Evolutionary conservation across 2,888 invertebrate genomes (phyloP).

Genomic region (Acronicta leporina): DNA sequence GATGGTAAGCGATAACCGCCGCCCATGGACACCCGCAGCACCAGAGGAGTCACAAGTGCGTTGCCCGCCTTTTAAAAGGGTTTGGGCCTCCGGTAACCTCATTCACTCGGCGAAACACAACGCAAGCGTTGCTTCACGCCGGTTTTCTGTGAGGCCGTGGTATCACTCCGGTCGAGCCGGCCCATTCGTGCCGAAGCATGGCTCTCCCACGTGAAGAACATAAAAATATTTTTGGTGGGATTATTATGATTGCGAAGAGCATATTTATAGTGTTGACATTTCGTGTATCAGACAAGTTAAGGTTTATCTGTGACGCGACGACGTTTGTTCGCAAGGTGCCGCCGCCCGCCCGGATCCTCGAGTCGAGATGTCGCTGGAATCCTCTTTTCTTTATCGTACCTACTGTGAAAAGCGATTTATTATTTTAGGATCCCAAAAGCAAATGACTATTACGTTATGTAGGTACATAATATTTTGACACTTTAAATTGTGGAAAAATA

Average conservation of each 20-base stretch:
- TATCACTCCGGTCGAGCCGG: no score
- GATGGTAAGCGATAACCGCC: no score
- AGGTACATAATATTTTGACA: constrained; percentile 42
- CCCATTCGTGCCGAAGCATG: no score
- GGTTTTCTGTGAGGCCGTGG: no score
- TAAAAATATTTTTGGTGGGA: no score
- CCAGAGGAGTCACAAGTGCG: no score
- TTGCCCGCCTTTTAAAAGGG: no score
- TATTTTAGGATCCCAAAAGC: constrained; percentile 47
- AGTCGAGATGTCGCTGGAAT: constrained; percentile 33
- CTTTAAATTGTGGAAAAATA: not conserved
- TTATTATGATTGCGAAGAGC: not conserved
- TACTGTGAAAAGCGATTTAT: constrained; percentile 56
- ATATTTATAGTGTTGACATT: constrained; percentile 38
- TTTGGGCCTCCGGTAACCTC: no score
- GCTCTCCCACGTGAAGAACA: no score
- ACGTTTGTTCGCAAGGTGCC: constrained; percentile 28
- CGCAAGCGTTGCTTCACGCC: no score
- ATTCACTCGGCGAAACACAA: no score
- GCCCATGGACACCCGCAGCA: no score
- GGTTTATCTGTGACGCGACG: constrained; percentile 47
- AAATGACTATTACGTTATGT: constrained; percentile 49
- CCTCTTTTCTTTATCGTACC: constrained; percentile 50
- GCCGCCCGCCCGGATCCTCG: constrained; percentile 3
- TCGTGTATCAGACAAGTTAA: constrained; percentile 40